Evolutionary conservation across 1,140 invertebrate genomes (phyloP).

Genomic region (Ephestia elutella): DNA sequence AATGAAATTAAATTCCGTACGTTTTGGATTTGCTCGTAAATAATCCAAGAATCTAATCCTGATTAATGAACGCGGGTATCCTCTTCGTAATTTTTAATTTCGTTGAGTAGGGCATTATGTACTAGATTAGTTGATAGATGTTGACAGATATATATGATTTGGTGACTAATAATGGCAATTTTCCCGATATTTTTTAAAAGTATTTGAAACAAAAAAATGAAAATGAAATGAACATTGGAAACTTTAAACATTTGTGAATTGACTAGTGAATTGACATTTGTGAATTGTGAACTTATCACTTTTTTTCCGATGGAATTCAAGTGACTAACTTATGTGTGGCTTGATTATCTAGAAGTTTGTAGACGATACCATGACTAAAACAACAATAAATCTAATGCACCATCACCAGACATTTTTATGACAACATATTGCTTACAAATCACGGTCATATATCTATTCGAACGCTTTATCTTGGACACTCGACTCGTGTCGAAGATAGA

Average conservation of each 20-base stretch:
- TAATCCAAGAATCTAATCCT: slow-evolving; percentile 70
- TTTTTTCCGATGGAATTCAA: no score
- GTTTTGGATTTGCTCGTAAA: slow-evolving; percentile 69
- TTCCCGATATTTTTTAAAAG: no score
- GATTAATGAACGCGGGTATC: slow-evolving; percentile 54
- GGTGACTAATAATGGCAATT: no score
- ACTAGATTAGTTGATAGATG: not conserved
- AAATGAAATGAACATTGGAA: no score
- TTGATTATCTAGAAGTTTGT: slow-evolving; percentile 5
- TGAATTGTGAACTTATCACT: no score
- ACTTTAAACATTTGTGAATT: no score
- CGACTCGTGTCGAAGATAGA: slow-evolving; percentile 37
- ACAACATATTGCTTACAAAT: slow-evolving; percentile 53
- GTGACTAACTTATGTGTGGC: not conserved
- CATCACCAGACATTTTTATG: slow-evolving; percentile 56
- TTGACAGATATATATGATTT: no score
- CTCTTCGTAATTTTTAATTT: slow-evolving; percentile 21
- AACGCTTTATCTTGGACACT: slow-evolving; percentile 31
- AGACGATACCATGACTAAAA: slow-evolving; percentile 21
- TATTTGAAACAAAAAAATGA: no score
- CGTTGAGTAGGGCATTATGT: not conserved
- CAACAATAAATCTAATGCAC: slow-evolving; percentile 50
- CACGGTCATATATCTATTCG: slow-evolving; percentile 50
- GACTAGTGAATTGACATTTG: no score
- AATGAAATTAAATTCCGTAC: slow-evolving; percentile 74